These are phyloP conservation scores for Corythoichthys intestinalis DNA, from an alignment of 2,113 vertebrate species.

Conservation along the genomic window DNA sequence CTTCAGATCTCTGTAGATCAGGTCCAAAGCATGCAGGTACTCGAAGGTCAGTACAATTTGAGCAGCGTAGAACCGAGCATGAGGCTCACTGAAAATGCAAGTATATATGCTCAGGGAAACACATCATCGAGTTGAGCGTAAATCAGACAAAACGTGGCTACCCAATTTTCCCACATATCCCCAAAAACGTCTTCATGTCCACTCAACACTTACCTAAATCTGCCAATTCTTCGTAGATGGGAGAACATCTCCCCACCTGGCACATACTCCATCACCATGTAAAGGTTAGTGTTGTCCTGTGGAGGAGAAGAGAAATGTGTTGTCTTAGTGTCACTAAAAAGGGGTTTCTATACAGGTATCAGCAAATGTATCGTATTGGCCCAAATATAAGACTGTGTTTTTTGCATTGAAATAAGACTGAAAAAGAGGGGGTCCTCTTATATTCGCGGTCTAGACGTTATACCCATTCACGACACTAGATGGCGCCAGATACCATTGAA, in stretches of 20 bases:
- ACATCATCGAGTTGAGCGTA: background rate
- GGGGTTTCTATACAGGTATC: too few relatives aligned
- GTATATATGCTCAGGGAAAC: constrained; percentile 3
- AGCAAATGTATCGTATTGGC: too few relatives aligned
- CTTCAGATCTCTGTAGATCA: constrained; percentile 73
- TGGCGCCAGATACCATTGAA: too few relatives aligned
- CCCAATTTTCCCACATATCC: background rate
- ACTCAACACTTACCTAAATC: constrained; percentile 78
- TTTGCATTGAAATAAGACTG: too few relatives aligned
- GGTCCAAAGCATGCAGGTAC: constrained; percentile 69
- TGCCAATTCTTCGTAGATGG: constrained; percentile 85
- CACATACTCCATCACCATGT: constrained; percentile 95
- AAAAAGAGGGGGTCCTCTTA: too few relatives aligned
- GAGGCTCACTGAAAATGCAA: constrained; percentile 54
- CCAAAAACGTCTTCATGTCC: background rate
- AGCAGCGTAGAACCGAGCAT: constrained; percentile 69
- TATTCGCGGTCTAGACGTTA: too few relatives aligned
- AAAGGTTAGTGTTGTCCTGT: constrained; percentile 88
- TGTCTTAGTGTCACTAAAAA: background rate
- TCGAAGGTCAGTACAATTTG: constrained; percentile 70
- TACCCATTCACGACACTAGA: too few relatives aligned
- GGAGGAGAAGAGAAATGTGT: constrained; percentile 13
- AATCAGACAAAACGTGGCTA: background rate
- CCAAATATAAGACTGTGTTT: too few relatives aligned
- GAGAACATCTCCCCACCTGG: constrained; percentile 92